These are phyloP conservation scores for Sus scrofa DNA, from an alignment of 2,113 vertebrate species.

Conservation along the genomic window DNA sequence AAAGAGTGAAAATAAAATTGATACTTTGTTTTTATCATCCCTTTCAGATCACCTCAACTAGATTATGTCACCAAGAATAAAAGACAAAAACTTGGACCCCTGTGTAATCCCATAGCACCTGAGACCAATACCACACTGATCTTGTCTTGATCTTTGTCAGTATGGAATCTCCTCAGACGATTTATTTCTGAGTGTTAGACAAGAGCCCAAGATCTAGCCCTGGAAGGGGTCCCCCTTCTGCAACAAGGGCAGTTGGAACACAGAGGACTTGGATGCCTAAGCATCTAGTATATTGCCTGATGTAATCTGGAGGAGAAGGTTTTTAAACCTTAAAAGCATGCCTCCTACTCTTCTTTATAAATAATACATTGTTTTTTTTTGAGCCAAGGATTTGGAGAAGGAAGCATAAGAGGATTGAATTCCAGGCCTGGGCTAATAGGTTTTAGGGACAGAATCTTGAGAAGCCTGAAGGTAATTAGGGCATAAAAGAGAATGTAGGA, in stretches of 20 bases:
- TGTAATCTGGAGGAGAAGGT: neutral
- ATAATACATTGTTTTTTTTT: neutral
- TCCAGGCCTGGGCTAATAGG: neutral
- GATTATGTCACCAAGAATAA: neutral
- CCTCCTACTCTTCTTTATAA: neutral
- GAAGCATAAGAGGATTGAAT: neutral
- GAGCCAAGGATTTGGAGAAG: neutral
- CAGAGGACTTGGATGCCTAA: neutral
- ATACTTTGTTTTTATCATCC: neutral
- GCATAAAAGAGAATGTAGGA: neutral
- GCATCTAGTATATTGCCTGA: neutral
- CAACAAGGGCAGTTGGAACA: neutral
- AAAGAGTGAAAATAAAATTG: slow-evolving; percentile 36
- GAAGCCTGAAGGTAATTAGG: neutral
- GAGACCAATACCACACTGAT: neutral
- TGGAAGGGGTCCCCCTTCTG: too few species aligned
- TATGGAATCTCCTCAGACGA: neutral
- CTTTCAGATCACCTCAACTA: neutral
- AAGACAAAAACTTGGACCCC: neutral
- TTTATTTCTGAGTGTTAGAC: too few species aligned
- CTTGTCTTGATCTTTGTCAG: neutral
- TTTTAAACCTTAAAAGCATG: neutral
- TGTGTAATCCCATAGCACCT: neutral
- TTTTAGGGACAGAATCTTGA: neutral
- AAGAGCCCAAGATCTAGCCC: too few species aligned